Evolutionary conservation across 2,888 invertebrate genomes (phyloP).

Genomic region (Lissonota sp.): DNA sequence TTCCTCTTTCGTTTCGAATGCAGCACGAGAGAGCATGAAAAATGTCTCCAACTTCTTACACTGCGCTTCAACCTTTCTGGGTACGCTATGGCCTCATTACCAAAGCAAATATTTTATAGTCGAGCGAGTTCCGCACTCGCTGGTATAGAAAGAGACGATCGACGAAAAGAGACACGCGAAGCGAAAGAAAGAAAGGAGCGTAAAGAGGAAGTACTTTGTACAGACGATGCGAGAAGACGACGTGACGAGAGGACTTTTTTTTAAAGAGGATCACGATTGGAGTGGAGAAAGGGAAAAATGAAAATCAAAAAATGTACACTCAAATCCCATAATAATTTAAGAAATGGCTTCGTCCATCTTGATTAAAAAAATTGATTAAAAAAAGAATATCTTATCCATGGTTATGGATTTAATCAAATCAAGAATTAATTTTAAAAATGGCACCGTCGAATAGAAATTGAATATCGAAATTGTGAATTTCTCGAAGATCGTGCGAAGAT

Average conservation of each 20-base stretch:
- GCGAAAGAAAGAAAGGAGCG: slow-evolving; percentile 61
- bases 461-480: slow-evolving; percentile 17
- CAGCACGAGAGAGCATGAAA: slow-evolving; percentile 41
- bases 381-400: neutral
- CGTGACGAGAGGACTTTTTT: too few relatives aligned
- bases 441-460: slow-evolving; percentile 22
- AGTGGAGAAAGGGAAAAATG: neutral
- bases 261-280: too few relatives aligned
- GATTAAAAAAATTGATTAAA: neutral
- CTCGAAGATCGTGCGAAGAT: slow-evolving; percentile 36
- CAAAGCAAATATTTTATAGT: slow-evolving; percentile 84
- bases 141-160: slow-evolving; percentile 68
- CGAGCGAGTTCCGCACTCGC: slow-evolving; percentile 69
- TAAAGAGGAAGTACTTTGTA: slow-evolving; percentile 50
- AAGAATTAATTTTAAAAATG: slow-evolving; percentile 14
- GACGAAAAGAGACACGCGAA: slow-evolving; percentile 62
- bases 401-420: neutral
- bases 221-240: slow-evolving; percentile 69
- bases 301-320: slow-evolving; percentile 11
- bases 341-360: neutral
- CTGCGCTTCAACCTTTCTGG: slow-evolving; percentile 60
- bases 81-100: slow-evolving; percentile 82
- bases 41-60: slow-evolving; percentile 22
- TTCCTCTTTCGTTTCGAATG: slow-evolving; percentile 31
- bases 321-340: neutral